These are phyloP conservation scores for Oncopeltus fasciatus DNA, from an alignment of 1,140 invertebrate species.

Conservation along the genomic window DNA sequence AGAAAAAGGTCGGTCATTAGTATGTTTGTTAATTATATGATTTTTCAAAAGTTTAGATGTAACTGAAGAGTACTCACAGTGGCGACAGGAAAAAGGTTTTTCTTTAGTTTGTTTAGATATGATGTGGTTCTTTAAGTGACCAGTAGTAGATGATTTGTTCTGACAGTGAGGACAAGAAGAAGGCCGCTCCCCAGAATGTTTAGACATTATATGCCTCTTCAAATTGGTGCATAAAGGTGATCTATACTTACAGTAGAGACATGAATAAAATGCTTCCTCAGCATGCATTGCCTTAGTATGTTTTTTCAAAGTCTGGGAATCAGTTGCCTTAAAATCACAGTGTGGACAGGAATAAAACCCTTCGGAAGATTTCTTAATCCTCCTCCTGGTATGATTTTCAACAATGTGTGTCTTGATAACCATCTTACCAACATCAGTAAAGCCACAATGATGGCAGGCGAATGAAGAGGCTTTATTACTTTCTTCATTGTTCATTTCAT, in stretches of 20 bases:
- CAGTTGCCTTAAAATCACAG: not conserved
- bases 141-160: not conserved
- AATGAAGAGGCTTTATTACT: no score
- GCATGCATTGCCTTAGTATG: not conserved
- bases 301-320: not conserved
- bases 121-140: not conserved
- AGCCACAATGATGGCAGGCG: no score
- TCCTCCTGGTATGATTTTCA: no score
- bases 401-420: no score
- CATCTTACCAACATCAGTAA: no score
- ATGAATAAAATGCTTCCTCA: not conserved
- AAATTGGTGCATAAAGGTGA: not conserved
- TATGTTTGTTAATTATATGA: not conserved
- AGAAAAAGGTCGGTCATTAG: not conserved
- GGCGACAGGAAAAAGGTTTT: not conserved
- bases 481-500: no score
- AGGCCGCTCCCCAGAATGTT: not conserved
- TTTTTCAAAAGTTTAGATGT: not conserved
- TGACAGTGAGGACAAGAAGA: not conserved
- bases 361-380: no score
- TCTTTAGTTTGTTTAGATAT: not conserved
- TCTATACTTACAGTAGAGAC: not conserved
- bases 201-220: not conserved
- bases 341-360: not conserved
- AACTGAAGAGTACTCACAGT: not conserved